Evolutionary conservation across 2,888 invertebrate genomes (phyloP).

Genomic region (Augiades crinisus): DNA sequence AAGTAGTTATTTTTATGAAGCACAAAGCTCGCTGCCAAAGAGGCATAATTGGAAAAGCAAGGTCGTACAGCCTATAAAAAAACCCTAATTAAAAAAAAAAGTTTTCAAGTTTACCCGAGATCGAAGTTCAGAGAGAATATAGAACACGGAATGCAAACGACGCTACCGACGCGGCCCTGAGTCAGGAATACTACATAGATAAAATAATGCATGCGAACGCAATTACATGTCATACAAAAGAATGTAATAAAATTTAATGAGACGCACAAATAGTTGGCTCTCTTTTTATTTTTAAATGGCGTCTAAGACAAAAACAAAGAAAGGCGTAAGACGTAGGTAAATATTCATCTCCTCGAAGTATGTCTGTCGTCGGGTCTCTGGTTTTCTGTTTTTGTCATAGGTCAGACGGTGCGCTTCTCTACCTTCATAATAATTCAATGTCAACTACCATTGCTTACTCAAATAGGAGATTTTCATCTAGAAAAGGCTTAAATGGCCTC

Average conservation of each 20-base stretch:
- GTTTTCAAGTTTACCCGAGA: background rate
- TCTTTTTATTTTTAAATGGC: background rate
- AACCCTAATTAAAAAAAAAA: background rate
- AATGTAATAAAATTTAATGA: conserved; percentile 10
- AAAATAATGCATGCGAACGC: conserved; percentile 27
- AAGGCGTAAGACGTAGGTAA: background rate
- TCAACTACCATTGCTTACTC: too few relatives aligned
- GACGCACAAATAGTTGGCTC: conserved; percentile 1
- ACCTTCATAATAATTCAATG: too few relatives aligned
- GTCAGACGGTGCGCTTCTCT: too few relatives aligned
- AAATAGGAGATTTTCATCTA: too few relatives aligned
- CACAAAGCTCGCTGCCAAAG: too few relatives aligned
- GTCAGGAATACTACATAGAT: conserved; percentile 32
- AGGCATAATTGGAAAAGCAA: too few relatives aligned
- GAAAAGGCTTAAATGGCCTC: too few relatives aligned
- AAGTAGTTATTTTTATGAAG: too few relatives aligned
- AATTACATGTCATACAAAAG: conserved; percentile 12
- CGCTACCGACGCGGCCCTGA: conserved; percentile 15
- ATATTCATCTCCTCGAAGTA: too few relatives aligned
- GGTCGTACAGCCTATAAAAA: too few relatives aligned
- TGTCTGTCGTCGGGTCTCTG: too few relatives aligned
- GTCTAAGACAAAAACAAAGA: background rate
- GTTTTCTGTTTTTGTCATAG: too few relatives aligned
- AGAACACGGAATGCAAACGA: conserved; percentile 18
- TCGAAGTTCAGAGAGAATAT: conserved; percentile 1